A percentile compares a stretch with the other conserved stretches of the same genome.
Evolutionary conservation across 2,888 invertebrate species (phyloP).

Genomic region (Selenia dentaria): DNA sequence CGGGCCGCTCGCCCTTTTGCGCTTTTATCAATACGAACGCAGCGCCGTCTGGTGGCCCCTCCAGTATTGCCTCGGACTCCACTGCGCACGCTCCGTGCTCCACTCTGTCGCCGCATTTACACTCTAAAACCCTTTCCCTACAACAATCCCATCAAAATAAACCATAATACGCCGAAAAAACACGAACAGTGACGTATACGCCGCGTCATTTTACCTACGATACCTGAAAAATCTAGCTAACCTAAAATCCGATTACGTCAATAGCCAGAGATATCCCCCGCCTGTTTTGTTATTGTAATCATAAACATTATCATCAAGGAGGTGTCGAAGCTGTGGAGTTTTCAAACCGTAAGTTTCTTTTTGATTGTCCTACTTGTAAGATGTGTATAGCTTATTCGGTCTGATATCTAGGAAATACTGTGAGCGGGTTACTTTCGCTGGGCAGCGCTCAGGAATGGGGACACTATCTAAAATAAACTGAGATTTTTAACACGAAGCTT

Average conservation of each 20-base stretch:
- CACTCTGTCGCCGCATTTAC: conserved; percentile 68
- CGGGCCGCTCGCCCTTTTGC: conserved; percentile 63
- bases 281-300: conserved; percentile 35
- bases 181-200: conserved; percentile 30
- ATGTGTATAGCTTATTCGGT: conserved; percentile 33
- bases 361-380: conserved; percentile 37
- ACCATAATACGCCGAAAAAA: conserved; percentile 40
- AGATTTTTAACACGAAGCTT: conserved; percentile 54
- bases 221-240: conserved; percentile 39
- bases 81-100: conserved; percentile 77
- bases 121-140: conserved; percentile 56
- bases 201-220: conserved; percentile 23
- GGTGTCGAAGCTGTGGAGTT: conserved; percentile 39
- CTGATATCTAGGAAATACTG: conserved; percentile 48
- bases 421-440: conserved; percentile 67
- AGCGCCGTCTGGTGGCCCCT: conserved; percentile 70
- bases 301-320: conserved; percentile 25
- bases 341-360: conserved; percentile 61
- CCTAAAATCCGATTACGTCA: conserved; percentile 60
- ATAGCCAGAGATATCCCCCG: conserved; percentile 41
- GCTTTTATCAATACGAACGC: conserved; percentile 75
- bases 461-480: conserved; percentile 70
- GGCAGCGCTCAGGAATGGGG: conserved; percentile 65
- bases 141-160: conserved; percentile 64
- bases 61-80: conserved; percentile 61